Conservation (phyloP, 2,797 vertebrate species). For the Sylvilagus floridanus region DNA sequence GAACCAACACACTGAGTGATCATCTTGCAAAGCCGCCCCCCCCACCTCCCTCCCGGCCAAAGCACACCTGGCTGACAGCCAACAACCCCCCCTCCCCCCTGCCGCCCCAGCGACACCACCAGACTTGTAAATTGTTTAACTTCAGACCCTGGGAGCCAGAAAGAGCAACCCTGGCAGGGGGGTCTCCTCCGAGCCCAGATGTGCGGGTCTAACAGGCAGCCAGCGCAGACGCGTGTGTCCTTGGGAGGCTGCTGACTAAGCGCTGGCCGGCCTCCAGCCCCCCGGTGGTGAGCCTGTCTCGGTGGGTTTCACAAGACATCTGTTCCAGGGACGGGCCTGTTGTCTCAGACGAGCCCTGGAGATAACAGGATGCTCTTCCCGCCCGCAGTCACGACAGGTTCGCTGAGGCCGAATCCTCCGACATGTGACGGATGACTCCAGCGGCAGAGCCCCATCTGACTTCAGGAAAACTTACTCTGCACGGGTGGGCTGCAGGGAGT, state of each 20-base stretch:
- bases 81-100: too few relatives aligned
- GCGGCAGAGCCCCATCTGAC: constrained; percentile 39
- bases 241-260: neutral
- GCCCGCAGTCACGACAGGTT: neutral
- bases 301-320: neutral
- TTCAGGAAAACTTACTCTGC: neutral
- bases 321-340: constrained; percentile 37
- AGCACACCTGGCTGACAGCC: neutral
- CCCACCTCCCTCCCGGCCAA: neutral
- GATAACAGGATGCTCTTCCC: constrained; percentile 53
- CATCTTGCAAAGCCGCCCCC: neutral
- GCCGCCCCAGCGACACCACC: neutral
- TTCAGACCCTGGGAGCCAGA: constrained; percentile 23
- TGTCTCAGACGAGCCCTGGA: constrained; percentile 45
- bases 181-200: neutral
- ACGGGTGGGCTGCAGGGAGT: too few relatives aligned
- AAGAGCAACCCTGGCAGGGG: neutral
- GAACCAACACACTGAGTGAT: neutral
- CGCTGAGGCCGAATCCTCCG: neutral
- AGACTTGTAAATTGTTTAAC: constrained; percentile 66
- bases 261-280: constrained; percentile 14
- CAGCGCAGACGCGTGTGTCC: neutral
- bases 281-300: constrained; percentile 2
- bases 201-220: neutral
- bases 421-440: constrained; percentile 41